Conservation (phyloP, 2,113 vertebrate species). For the Pachyramphus minor region DNA sequence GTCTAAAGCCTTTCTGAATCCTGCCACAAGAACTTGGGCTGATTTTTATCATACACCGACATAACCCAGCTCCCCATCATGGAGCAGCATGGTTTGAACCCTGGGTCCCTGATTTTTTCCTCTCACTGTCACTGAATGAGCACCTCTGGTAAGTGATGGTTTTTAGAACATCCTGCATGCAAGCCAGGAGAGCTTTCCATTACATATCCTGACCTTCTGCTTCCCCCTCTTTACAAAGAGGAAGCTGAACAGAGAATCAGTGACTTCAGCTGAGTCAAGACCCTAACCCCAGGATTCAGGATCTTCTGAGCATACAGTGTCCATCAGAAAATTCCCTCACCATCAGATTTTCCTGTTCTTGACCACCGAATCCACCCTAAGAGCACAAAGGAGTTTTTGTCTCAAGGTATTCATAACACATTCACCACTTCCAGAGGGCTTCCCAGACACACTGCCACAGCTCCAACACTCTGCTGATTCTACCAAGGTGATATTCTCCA, state of each 20-base stretch:
- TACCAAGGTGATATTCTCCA: not conserved
- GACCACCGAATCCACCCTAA: not conserved
- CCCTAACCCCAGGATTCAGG: not conserved
- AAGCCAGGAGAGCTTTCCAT: not conserved
- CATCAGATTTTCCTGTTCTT: not conserved
- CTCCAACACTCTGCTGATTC: not conserved
- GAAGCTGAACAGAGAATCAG: not conserved
- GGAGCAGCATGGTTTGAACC: not conserved
- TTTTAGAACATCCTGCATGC: not conserved
- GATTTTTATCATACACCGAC: not conserved
- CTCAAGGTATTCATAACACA: not conserved
- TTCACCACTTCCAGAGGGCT: not conserved
- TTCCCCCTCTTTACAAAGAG: not conserved
- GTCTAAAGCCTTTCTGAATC: not conserved
- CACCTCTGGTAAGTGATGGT: not conserved
- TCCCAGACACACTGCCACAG: not conserved
- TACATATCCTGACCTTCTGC: not conserved
- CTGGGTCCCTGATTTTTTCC: not conserved
- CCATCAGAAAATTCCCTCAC: not conserved
- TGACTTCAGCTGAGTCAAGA: not conserved
- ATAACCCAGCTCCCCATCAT: not conserved
- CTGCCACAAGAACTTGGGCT: not conserved
- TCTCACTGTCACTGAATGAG: not conserved
- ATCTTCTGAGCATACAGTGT: no score
- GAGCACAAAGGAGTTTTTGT: not conserved